Evolutionary conservation across 2,888 invertebrate species (phyloP).

Genomic region (Nysson spinosus): DNA sequence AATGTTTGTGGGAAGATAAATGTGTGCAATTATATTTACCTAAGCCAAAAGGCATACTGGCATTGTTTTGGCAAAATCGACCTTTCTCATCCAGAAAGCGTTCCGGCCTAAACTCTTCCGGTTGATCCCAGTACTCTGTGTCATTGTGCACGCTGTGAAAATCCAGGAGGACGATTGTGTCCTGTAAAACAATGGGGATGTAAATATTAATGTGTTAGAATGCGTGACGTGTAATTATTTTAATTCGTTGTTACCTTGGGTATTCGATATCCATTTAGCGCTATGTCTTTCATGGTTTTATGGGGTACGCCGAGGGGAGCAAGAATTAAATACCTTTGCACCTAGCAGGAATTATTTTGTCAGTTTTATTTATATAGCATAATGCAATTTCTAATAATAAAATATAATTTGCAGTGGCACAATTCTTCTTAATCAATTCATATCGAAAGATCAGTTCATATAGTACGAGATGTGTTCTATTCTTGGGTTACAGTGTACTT

Average conservation of each 20-base stretch:
- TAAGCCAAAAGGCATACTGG: constrained; percentile 83
- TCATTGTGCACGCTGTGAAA: constrained; percentile 83
- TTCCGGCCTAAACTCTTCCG: constrained; percentile 82
- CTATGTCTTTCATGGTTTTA: constrained; percentile 75
- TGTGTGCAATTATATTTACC: constrained; percentile 77
- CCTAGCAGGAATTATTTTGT: constrained; percentile 78
- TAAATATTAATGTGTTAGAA: too few species aligned
- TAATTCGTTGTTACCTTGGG: constrained; percentile 74
- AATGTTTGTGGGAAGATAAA: too few species aligned
- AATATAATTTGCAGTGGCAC: too few species aligned
- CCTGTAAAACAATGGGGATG: constrained; percentile 77
- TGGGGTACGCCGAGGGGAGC: constrained; percentile 81
- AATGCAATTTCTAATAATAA: too few species aligned
- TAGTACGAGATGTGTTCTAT: too few species aligned
- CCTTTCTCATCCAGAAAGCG: constrained; percentile 82
- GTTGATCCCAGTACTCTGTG: constrained; percentile 80
- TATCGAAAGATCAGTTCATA: too few species aligned
- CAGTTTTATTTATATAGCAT: neutral
- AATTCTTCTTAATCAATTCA: too few species aligned
- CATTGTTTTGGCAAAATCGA: constrained; percentile 79
- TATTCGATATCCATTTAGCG: constrained; percentile 77
- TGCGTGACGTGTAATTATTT: neutral
- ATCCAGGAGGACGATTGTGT: constrained; percentile 81
- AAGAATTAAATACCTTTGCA: constrained; percentile 78
- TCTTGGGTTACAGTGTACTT: too few species aligned